A percentile compares a stretch with the other conserved stretches of the same genome.
Evolutionary conservation across 2,113 vertebrate species (phyloP).

Genomic region (Cyphomyrus plagiostoma): DNA sequence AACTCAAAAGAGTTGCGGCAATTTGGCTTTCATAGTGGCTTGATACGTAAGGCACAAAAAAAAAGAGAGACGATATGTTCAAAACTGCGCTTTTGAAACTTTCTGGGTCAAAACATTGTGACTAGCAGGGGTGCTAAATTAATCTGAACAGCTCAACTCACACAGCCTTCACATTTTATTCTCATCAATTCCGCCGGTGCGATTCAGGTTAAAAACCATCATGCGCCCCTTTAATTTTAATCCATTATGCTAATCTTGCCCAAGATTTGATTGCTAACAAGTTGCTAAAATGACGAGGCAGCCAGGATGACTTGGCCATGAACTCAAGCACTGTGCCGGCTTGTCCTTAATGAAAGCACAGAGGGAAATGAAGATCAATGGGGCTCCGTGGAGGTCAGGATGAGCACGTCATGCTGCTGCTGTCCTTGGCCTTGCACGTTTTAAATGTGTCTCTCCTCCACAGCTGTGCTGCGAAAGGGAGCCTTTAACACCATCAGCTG

Average conservation of each 20-base stretch:
- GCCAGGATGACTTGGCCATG: not conserved
- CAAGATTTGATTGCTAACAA: not conserved
- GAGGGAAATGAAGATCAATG: not conserved
- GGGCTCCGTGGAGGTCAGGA: conserved; percentile 1
- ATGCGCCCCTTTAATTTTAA: not conserved
- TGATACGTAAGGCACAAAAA: not conserved
- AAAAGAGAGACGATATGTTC: not conserved
- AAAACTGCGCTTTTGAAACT: not conserved
- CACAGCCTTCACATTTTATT: not conserved
- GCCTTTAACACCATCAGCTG: not conserved
- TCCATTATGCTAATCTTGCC: not conserved
- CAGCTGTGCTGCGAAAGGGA: not conserved
- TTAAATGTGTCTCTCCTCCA: not conserved
- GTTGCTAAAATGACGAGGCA: not conserved
- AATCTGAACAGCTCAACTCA: not conserved
- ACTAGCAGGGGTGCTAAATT: not conserved
- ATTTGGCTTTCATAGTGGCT: not conserved
- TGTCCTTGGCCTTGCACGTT: not conserved
- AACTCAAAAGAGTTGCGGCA: not conserved
- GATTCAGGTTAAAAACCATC: not conserved
- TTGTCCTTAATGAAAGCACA: not conserved
- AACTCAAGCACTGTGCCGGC: not conserved
- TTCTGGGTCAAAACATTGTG: not conserved
- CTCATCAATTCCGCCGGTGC: not conserved
- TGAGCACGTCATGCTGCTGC: not conserved